Evolutionary conservation across 2,888 invertebrate species (phyloP).

Genomic region (Parelbella ahira): DNA sequence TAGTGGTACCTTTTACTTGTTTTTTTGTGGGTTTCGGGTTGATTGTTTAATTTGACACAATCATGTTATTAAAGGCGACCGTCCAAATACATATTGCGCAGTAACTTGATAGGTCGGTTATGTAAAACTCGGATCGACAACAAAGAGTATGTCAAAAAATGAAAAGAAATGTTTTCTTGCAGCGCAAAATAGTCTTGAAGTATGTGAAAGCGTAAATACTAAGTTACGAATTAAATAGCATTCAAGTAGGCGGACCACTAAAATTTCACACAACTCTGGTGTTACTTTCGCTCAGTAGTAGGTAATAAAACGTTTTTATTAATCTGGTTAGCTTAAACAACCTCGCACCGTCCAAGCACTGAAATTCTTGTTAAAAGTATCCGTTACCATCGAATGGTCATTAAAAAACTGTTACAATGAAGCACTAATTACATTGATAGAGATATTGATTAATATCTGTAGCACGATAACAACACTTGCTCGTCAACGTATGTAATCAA

Average conservation of each 20-base stretch:
- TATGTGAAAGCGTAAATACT: conserved; percentile 69
- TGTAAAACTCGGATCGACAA: background rate
- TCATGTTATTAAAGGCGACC: conserved; percentile 5
- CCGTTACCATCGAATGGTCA: too few relatives aligned
- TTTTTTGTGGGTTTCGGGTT: conserved; percentile 28
- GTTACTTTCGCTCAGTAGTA: conserved; percentile 66
- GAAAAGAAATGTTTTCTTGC: background rate
- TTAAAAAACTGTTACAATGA: too few relatives aligned
- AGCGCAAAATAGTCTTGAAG: conserved; percentile 29
- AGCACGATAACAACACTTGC: too few relatives aligned
- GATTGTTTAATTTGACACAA: conserved; percentile 32
- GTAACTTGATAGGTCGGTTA: background rate
- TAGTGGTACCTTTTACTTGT: conserved; percentile 37
- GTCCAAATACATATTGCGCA: background rate
- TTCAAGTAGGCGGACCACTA: conserved; percentile 39
- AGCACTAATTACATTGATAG: too few relatives aligned
- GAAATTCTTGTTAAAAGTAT: too few relatives aligned
- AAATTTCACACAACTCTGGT: conserved; percentile 50
- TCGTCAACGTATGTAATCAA: too few relatives aligned
- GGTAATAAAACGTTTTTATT: too few relatives aligned
- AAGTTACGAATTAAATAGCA: conserved; percentile 49
- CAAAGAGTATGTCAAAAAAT: too few relatives aligned
- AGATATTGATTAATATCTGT: too few relatives aligned
- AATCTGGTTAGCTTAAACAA: too few relatives aligned
- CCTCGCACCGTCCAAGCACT: too few relatives aligned